phyloP scores from a whole-genome alignment of 2,888 invertebrate genomes.

The Phrixothrix hirtus region DNA sequence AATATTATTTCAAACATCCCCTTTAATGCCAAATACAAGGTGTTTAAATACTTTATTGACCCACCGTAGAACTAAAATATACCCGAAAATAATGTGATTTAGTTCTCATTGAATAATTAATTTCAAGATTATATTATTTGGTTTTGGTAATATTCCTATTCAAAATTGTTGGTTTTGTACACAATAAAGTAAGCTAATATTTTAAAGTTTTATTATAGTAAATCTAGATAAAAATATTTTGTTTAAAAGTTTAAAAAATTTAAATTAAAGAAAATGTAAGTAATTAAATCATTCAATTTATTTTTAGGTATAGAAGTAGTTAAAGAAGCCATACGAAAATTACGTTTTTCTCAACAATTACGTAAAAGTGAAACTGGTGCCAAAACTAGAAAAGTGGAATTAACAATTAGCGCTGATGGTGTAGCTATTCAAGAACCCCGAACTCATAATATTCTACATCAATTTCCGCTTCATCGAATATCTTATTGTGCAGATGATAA shows the following conservation, averaged over 20 bases:
- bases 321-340: conserved; percentile 94
- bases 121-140: too few relatives aligned
- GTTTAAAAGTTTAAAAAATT: background rate
- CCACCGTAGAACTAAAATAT: too few relatives aligned
- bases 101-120: too few relatives aligned
- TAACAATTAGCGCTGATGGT: conserved; percentile 97
- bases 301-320: conserved; percentile 85
- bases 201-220: too few relatives aligned
- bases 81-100: too few relatives aligned
- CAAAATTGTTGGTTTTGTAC: too few relatives aligned
- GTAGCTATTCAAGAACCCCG: conserved; percentile 85
- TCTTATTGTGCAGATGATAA: conserved; percentile 99
- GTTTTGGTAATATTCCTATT: too few relatives aligned
- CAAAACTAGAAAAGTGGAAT: conserved; percentile 88
- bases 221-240: too few relatives aligned
- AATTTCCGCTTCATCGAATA: conserved; percentile 95
- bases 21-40: too few relatives aligned
- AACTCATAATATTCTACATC: conserved; percentile 82
- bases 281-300: background rate
- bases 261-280: background rate
- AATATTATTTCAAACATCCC: too few relatives aligned
- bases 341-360: conserved; percentile 91
- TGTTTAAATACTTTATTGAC: too few relatives aligned
- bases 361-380: conserved; percentile 89
- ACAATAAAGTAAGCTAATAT: background rate